Evolutionary conservation across 2,888 invertebrate genomes (phyloP).

Genomic region (Serripes groenlandicus): DNA sequence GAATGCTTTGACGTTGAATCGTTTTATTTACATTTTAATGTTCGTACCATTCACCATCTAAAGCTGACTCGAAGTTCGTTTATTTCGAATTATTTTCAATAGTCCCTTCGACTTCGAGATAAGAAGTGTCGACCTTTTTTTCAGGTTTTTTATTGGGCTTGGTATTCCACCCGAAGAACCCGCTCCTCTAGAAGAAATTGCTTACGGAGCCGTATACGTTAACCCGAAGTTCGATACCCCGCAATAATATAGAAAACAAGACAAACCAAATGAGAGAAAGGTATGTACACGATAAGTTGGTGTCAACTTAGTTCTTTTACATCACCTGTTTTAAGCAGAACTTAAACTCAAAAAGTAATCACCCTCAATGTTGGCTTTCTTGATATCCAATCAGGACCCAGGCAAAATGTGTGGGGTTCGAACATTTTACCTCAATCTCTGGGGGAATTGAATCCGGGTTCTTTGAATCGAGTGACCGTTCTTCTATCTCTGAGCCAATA

Average conservation of each 20-base stretch:
- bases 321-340: too few relatives aligned
- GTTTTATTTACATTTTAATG: neutral
- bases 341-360: too few relatives aligned
- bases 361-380: too few relatives aligned
- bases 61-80: neutral
- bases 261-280: constrained; percentile 87
- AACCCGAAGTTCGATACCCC: constrained; percentile 87
- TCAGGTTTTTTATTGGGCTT: constrained; percentile 87
- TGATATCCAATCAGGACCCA: too few relatives aligned
- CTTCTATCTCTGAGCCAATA: too few relatives aligned
- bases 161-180: constrained; percentile 87
- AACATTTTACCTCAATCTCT: too few relatives aligned
- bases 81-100: neutral
- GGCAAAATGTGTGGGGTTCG: too few relatives aligned
- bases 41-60: neutral
- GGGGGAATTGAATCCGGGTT: too few relatives aligned
- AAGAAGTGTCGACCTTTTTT: constrained; percentile 26
- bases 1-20: neutral
- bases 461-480: too few relatives aligned
- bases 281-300: too few relatives aligned
- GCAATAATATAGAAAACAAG: constrained; percentile 84
- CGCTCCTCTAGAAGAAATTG: constrained; percentile 87
- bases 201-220: constrained; percentile 87
- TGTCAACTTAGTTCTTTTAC: neutral
- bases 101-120: too few relatives aligned